Percentiles rank a stretch among this genome's conserved stretches.
phyloP scores from a whole-genome alignment of 1,140 invertebrate genomes.

The Euwallacea fornicatus region DNA sequence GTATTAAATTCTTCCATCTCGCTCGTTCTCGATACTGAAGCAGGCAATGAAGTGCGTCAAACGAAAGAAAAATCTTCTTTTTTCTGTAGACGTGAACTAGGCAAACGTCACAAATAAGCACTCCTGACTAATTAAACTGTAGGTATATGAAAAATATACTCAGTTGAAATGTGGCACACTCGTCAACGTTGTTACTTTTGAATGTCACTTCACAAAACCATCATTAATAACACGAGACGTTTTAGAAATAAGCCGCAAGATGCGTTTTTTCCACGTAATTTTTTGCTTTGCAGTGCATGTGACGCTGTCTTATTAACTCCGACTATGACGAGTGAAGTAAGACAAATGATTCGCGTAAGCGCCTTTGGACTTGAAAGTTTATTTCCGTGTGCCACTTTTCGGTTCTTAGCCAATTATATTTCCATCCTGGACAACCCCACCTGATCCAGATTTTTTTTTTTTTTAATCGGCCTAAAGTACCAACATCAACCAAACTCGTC shows the following conservation, averaged over 20 bases:
- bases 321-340: conserved; percentile 26
- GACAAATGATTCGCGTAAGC: conserved; percentile 27
- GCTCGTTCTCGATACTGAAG: too few relatives aligned
- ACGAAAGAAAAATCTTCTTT: background rate
- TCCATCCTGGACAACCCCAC: too few relatives aligned
- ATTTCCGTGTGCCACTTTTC: too few relatives aligned
- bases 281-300: conserved; percentile 23
- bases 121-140: conserved; percentile 25
- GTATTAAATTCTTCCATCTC: too few relatives aligned
- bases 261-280: conserved; percentile 21
- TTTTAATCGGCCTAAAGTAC: too few relatives aligned
- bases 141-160: conserved; percentile 14
- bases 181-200: conserved; percentile 28
- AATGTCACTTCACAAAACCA: conserved; percentile 29
- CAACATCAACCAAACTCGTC: too few relatives aligned
- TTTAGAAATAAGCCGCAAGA: conserved; percentile 31
- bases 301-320: conserved; percentile 32
- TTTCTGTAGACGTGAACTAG: background rate
- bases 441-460: too few relatives aligned
- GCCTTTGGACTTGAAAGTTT: background rate
- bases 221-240: conserved; percentile 30
- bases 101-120: conserved; percentile 17
- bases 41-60: too few relatives aligned
- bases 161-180: conserved; percentile 18
- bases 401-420: too few relatives aligned